Evolutionary conservation across 2,797 vertebrate species (phyloP), one percentile per base, ranked within the genome.

Genomic region (Acestrorhynchus altus): DNA sequence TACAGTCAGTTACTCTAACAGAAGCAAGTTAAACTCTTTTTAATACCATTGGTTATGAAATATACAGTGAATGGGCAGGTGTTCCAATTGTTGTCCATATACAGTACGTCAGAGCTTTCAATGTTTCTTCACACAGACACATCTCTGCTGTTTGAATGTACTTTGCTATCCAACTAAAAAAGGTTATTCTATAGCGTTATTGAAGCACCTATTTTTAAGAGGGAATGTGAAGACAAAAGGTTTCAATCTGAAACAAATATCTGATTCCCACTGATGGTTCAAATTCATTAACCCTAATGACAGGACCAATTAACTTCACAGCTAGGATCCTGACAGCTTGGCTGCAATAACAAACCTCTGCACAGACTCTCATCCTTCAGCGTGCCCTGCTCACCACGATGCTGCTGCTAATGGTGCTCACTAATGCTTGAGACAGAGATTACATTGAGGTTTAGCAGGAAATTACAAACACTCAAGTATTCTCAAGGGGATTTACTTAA

Each of bases 221-320:
- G 31, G 0, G 20, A 54, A 24, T 4, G 12, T 1, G 24, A 18
- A 52, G n/a, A 20, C 8, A 22, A 31, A 35, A 16, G 16, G 4
- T 26, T 15, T 13, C 18, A 24, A 24, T 56, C 22, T 24, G 11
- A 13, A 28, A 1, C 12, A 42, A 64, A 75, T 39, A 54, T 54
- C 26, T 47, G 1, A 40, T 39, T 26, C n/a, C 39, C 42, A 47
- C 44, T 61, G 28, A 63, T 39, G 59, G n/a, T 74, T 64, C 39
- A n/a, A 8, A 22, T 67, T 76, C 39, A 69, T 60, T 70, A 77
- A 69, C 26, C 52, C 20, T 22, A 22, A 59, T 40, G 44, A 44
- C 74, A 77, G 65, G 52, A 31, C 56, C 39, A 60, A 68, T 76
- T 76, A 76, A 57, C 74, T 76, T 76, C 64, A 66, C 74, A 68